phyloP scores from a whole-genome alignment of 2,888 invertebrate genomes.

The Dryobotodes eremita region DNA sequence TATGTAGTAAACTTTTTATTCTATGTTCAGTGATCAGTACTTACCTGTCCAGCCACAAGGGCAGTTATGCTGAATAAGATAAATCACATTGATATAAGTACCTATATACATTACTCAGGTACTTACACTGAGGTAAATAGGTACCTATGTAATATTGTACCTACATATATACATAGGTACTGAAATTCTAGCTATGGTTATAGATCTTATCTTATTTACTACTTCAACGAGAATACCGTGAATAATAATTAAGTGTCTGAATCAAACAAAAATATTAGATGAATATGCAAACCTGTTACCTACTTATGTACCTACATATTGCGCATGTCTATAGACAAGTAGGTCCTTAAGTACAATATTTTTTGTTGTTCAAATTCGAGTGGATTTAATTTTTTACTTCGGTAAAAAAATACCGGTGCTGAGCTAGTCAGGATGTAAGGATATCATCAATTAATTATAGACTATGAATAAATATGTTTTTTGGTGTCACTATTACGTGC shows the following conservation, averaged over 20 bases:
- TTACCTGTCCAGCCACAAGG: not conserved
- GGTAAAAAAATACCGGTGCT: not conserved
- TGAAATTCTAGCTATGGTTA: constrained; percentile 37
- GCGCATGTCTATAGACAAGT: not conserved
- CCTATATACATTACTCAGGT: not conserved
- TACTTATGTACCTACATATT: constrained; percentile 1
- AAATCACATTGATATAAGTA: constrained; percentile 13
- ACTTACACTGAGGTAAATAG: not conserved
- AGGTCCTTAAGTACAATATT: constrained; percentile 11
- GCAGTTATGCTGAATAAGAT: constrained; percentile 15
- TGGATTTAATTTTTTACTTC: constrained; percentile 20
- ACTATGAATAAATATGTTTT: not conserved
- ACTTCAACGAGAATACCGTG: constrained; percentile 17
- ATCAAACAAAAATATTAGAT: constrained; percentile 23
- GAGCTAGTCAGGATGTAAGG: not conserved
- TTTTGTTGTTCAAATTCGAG: constrained; percentile 7
- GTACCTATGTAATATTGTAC: not conserved
- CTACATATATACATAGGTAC: not conserved
- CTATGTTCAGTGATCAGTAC: no score
- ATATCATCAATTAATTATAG: not conserved
- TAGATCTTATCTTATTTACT: constrained; percentile 49
- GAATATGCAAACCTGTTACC: constrained; percentile 7
- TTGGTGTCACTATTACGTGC: not conserved
- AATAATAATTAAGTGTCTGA: constrained; percentile 32
- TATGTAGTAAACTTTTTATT: no score